Conservation (phyloP, 2,113 vertebrate species). For the Trachemys scripta region DNA sequence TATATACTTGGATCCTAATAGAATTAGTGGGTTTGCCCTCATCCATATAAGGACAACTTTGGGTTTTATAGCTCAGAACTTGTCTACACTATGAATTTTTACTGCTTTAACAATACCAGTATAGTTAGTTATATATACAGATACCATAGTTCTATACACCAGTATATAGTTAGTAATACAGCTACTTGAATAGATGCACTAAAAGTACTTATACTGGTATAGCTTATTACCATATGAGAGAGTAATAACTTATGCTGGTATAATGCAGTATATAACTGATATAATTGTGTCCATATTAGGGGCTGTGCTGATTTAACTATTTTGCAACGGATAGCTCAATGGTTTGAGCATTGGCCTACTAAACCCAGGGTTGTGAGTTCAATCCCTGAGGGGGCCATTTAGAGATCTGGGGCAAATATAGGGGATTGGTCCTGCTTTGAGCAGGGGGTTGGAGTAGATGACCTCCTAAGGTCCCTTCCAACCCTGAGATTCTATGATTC, state of each 20-base stretch:
- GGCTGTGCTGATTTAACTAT: background rate
- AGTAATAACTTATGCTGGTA: background rate
- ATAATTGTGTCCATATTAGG: background rate
- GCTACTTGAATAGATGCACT: background rate
- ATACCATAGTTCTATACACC: no score
- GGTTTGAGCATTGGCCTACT: no score
- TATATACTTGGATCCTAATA: background rate
- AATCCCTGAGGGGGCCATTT: no score
- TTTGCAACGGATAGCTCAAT: no score
- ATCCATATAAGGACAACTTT: background rate
- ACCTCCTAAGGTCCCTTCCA: no score
- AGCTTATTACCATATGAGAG: background rate
- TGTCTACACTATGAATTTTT: background rate
- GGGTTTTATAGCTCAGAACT: background rate
- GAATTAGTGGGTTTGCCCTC: background rate
- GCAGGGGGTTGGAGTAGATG: no score
- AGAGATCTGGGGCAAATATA: no score
- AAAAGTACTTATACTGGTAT: background rate
- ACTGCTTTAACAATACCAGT: background rate
- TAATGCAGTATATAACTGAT: background rate
- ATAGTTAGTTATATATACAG: background rate
- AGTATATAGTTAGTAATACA: no score
- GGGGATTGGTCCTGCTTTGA: no score
- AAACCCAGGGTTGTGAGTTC: no score
- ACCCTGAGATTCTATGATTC: no score